phyloP scores from a whole-genome alignment of 2,888 invertebrate genomes.

The Yponomeuta evonymella region DNA sequence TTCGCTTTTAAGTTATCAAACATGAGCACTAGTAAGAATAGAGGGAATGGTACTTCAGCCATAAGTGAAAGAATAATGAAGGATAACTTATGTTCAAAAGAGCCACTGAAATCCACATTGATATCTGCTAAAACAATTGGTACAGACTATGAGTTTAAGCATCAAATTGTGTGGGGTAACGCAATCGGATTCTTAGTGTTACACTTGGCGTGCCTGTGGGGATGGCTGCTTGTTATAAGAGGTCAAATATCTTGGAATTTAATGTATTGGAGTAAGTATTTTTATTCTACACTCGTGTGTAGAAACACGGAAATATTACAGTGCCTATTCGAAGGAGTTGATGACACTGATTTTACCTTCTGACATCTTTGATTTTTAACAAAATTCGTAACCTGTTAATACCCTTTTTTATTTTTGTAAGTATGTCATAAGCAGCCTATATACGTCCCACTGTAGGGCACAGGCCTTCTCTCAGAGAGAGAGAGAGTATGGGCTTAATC shows the following conservation, averaged over 20 bases:
- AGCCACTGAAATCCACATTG: conserved; percentile 17
- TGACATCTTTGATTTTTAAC: no score
- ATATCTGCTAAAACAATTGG: conserved; percentile 36
- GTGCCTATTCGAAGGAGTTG: no score
- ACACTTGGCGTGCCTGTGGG: conserved; percentile 70
- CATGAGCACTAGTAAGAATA: background rate
- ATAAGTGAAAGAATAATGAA: background rate
- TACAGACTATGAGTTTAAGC: conserved; percentile 41
- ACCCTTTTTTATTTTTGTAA: no score
- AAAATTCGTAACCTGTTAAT: no score
- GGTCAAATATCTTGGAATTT: conserved; percentile 37
- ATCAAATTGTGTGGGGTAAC: conserved; percentile 79
- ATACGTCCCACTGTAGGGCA: no score
- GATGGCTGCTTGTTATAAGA: conserved; percentile 41
- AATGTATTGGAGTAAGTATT: conserved; percentile 41
- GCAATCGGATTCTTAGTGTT: conserved; percentile 75
- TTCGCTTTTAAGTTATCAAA: background rate
- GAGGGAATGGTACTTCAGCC: background rate
- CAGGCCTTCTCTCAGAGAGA: no score
- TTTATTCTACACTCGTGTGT: background rate
- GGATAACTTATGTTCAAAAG: conserved; percentile 14
- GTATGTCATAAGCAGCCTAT: no score
- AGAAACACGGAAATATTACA: no score
- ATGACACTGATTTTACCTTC: no score
- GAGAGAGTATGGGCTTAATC: no score